Evolutionary conservation across 2,113 vertebrate genomes (phyloP), one percentile per base, ranked within the genome.

Genomic region (Naja naja): DNA sequence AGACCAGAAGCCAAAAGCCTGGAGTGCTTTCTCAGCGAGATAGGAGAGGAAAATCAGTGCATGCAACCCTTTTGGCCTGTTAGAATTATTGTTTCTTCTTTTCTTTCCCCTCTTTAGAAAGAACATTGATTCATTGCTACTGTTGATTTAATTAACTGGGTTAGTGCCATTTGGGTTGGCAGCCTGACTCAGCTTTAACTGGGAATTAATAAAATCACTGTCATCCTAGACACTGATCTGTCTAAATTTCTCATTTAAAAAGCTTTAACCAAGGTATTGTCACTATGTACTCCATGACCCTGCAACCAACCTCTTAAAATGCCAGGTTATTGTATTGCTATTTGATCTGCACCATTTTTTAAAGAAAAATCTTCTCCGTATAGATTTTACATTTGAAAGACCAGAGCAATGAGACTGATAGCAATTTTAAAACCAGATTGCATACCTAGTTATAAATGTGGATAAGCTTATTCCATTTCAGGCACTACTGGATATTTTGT

Each of bases 201-300:
- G 23, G 93, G 91, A 92, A 64, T 94, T 94, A 91, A 90, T 53
- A 94, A 93, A 95, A 89, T 93, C 69, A 88, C 8, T 94, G 88
- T 95, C 87, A 96, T 52, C 94, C 56, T 90, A 74, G 58, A 74
- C 53, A 30, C 91, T 91, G 88, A 88, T 93, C 91, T 92, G 55
- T 92, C 87, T 93, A 92, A 87, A 92, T 89, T 45, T 74, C 56
- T 58, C 88, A 93, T 92, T 85, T 25, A 92, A 2, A 14, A 69
- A 94, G 94, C 27, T 69, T 94, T 45, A 56, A 18, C 95, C 93
- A 95, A 88, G 27, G 90, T 91, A 94, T 86, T 74, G 91, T 22
- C 90, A 45, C 74, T 2, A 93, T 81, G 25, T 34, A 14, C 60
- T 20, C 10, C 45, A 25, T 91, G 87, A 86, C 87, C 94, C 90